Base-by-base conservation (phyloP, 1,140 invertebrate species). In the Drosophila simulans region DNA sequence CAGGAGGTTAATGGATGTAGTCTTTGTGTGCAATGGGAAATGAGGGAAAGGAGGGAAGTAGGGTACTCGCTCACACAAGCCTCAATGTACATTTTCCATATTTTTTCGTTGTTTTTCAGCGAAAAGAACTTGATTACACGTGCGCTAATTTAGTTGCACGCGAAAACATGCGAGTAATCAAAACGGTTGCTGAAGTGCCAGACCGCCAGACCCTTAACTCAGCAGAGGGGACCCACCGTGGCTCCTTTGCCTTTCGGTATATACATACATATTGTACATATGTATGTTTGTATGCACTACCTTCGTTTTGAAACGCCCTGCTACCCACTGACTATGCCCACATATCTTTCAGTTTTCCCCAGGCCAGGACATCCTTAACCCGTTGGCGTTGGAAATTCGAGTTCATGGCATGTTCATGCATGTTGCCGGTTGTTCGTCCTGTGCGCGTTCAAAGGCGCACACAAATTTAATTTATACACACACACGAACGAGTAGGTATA, bases 131-230 rank as follows among this genome's bases (percentile, higher is more conserved):
- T 88, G 80, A 89, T 88, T 88, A 89, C 83, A 89, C 63, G 80
- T 88, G 76, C 84, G 83, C 83, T 89, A 88, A 88, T 88, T 88
- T 88, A 89, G 83, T 89, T 88, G 83, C 84, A 88, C 84, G 83
- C 83, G 79, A 88, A 88, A 88, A 89, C 84, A 88, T 77, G 80
- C 83, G 83, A 77, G 83, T 83, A 88, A 89, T 88, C 83, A 88
- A 88, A 88, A 88, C 84, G 84, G 70, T 88, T 76, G 71, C 79
- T 89, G 75, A 83, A 88, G 83, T 83, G 70, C 62, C 75, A 68
- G 55, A 65, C 60, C 35, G 31, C 40, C 48, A 54, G 68, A 70
- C 49, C 72, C 77, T 43, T 35, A 15, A 40, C 70, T 52, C 39
- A 71, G 34, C 69, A n/a, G 11, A 25, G 10, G 35, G 55, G 43